Conservation (phyloP, 2,888 invertebrate genomes). For the Brachyptera putata region DNA sequence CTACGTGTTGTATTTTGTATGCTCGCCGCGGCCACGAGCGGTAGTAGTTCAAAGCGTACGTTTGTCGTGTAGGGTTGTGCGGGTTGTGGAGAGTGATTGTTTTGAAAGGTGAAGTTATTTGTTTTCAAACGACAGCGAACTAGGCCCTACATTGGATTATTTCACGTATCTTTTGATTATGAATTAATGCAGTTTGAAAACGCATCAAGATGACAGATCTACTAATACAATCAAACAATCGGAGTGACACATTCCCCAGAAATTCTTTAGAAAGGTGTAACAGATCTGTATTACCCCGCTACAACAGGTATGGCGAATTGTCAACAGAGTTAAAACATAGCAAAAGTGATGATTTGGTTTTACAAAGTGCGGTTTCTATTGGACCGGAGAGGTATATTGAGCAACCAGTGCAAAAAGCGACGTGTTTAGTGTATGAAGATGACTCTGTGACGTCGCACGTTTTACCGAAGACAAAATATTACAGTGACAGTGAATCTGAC, state of each 20-base stretch:
- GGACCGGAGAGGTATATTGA: conserved; percentile 40
- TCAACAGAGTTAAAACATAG: conserved; percentile 49
- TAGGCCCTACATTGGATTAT: no score
- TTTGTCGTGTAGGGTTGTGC: background rate
- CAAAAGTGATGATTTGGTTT: conserved; percentile 51
- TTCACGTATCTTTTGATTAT: background rate
- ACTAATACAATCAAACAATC: conserved; percentile 30
- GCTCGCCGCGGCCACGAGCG: background rate
- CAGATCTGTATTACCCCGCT: conserved; percentile 30
- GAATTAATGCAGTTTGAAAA: background rate
- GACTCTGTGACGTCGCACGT: conserved; percentile 36
- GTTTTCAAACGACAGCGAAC: no score
- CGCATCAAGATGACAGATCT: conserved; percentile 30
- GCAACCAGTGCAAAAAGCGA: conserved; percentile 38
- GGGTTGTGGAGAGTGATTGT: no score
- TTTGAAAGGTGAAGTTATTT: no score
- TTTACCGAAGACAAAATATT: conserved; percentile 44
- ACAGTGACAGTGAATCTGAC: conserved; percentile 38
- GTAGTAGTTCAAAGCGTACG: conserved; percentile 5
- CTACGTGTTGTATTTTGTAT: no score
- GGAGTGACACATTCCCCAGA: conserved; percentile 48
- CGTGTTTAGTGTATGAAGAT: conserved; percentile 40
- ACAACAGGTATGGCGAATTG: conserved; percentile 32
- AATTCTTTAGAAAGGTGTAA: conserved; percentile 46
- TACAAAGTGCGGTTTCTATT: conserved; percentile 41